Conservation (phyloP, 2,113 vertebrate genomes). For the Lipotes vexillifer region DNA sequence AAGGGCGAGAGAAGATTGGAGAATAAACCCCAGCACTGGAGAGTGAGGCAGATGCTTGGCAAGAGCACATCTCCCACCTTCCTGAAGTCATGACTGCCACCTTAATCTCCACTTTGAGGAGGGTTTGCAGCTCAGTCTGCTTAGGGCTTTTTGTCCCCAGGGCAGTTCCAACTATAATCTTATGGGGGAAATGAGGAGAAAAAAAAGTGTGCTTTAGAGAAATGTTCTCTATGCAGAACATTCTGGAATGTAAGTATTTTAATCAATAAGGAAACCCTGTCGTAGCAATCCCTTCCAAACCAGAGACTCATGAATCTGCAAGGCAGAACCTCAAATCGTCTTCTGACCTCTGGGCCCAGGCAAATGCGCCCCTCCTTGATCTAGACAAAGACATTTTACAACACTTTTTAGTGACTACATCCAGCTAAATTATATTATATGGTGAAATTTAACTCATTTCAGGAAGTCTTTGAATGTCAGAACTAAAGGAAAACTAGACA, state of each 20-base stretch:
- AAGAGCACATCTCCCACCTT: neutral
- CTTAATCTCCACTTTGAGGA: neutral
- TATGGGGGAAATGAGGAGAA: neutral
- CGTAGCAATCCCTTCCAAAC: neutral
- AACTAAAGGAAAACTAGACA: neutral
- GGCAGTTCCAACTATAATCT: neutral
- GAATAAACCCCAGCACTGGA: neutral
- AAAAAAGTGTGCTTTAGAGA: neutral
- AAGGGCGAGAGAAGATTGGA: neutral
- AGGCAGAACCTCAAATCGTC: neutral
- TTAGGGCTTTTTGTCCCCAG: neutral
- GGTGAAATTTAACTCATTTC: neutral
- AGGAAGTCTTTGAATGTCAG: neutral
- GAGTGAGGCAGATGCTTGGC: neutral
- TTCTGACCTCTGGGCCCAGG: neutral
- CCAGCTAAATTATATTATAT: neutral
- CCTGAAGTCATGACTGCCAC: neutral
- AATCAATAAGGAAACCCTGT: neutral
- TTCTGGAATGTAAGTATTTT: neutral
- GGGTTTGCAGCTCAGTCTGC: neutral
- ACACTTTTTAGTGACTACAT: neutral
- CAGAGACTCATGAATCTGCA: neutral
- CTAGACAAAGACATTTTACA: neutral
- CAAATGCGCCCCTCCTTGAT: neutral
- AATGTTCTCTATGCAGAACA: neutral